Evolutionary conservation across 2,888 invertebrate species (phyloP).

Genomic region (Physocephala rufipes): DNA sequence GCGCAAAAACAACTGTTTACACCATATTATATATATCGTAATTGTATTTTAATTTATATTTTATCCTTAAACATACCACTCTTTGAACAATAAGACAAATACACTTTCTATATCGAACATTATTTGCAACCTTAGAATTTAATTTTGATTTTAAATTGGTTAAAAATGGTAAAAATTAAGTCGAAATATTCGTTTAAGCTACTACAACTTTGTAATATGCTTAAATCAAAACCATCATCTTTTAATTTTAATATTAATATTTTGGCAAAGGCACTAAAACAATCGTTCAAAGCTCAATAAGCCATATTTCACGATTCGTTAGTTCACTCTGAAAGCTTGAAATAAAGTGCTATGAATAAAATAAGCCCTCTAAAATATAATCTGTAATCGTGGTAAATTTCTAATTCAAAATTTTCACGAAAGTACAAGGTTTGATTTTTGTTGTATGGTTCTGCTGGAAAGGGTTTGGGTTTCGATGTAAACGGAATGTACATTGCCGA

Average conservation of each 20-base stretch:
- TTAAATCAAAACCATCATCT: not conserved
- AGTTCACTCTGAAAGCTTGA: too few relatives aligned
- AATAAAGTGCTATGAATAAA: too few relatives aligned
- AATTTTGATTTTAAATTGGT: not conserved
- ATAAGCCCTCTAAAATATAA: too few relatives aligned
- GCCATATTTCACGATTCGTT: too few relatives aligned
- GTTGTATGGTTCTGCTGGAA: too few relatives aligned
- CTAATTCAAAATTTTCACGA: too few relatives aligned
- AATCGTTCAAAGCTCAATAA: not conserved
- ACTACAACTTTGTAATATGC: not conserved
- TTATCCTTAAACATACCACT: not conserved
- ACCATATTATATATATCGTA: not conserved
- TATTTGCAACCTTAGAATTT: not conserved
- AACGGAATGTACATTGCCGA: too few relatives aligned
- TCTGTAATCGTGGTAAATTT: too few relatives aligned
- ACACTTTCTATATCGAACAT: not conserved
- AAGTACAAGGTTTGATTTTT: too few relatives aligned
- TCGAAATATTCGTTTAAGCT: not conserved
- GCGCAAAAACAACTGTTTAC: not conserved
- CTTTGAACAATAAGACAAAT: not conserved
- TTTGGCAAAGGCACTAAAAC: not conserved
- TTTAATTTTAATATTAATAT: constrained; percentile 1
- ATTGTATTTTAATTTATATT: not conserved
- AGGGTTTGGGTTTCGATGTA: too few relatives aligned
- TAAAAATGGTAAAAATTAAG: not conserved